Percentiles rank a stretch among this genome's conserved stretches.
phyloP scores from a whole-genome alignment of 2,888 invertebrate genomes.

The Dexiosoma caninum region DNA sequence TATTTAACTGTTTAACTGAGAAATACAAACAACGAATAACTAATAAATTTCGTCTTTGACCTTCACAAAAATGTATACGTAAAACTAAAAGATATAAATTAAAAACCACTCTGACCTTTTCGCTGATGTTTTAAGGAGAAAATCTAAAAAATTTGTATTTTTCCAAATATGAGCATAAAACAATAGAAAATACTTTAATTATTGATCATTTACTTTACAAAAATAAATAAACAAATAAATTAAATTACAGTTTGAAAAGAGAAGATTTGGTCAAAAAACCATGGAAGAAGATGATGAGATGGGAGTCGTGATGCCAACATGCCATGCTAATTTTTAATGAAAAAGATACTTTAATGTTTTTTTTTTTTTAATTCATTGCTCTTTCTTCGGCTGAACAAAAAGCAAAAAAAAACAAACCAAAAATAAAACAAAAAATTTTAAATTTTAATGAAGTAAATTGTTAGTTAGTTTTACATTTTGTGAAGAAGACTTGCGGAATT shows the following conservation, averaged over 20 bases:
- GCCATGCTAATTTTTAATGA: constrained; percentile 12
- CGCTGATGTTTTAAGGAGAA: background rate
- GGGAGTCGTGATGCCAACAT: background rate
- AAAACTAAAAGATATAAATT: constrained; percentile 1
- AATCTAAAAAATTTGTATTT: background rate
- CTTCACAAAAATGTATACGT: constrained; percentile 15
- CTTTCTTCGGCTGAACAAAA: background rate
- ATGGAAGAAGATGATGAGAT: background rate
- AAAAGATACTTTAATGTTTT: constrained; percentile 6
- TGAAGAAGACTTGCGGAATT: too few relatives aligned
- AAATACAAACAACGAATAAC: too few relatives aligned
- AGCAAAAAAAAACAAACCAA: background rate
- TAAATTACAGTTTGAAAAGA: constrained; percentile 8
- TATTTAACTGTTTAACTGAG: background rate
- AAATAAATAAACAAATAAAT: constrained; percentile 6
- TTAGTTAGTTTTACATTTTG: too few relatives aligned
- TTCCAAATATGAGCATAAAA: background rate
- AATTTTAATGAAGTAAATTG: background rate
- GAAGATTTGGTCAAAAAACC: background rate
- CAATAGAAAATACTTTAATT: constrained; percentile 36
- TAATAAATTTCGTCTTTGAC: too few relatives aligned
- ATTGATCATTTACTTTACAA: constrained; percentile 37
- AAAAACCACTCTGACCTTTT: constrained; percentile 37
- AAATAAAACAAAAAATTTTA: too few relatives aligned
- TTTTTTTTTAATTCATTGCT: background rate